phyloP scores from a whole-genome alignment of 1,140 invertebrate species.

The Drosophila parvula region DNA sequence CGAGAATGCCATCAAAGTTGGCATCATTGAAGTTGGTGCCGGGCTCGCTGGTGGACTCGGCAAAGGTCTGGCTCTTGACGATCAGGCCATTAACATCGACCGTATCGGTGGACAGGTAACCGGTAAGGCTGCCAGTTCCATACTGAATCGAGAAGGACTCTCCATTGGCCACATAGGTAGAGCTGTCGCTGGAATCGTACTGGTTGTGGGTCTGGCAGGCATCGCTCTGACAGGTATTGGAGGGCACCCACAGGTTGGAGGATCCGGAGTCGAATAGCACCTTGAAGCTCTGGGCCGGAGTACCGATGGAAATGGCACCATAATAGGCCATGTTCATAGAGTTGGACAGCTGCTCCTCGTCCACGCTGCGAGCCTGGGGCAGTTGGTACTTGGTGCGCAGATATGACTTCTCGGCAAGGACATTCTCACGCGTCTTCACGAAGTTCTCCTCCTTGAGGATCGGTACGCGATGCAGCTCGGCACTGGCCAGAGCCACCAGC shows the following conservation, averaged over 20 bases:
- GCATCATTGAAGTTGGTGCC: slow-evolving; percentile 94
- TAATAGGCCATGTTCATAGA: slow-evolving; percentile 99
- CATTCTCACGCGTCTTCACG: slow-evolving; percentile 64
- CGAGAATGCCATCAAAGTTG: slow-evolving; percentile 98
- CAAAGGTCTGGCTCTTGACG: slow-evolving; percentile 95
- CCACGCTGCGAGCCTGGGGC: slow-evolving; percentile 32
- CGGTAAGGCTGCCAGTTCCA: slow-evolving; percentile 97
- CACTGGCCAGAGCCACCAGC: slow-evolving; percentile 68
- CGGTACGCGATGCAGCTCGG: slow-evolving; percentile 67
- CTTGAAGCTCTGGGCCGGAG: slow-evolving; percentile 95
- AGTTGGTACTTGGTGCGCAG: slow-evolving; percentile 61
- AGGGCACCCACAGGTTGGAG: slow-evolving; percentile 99
- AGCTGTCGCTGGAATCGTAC: slow-evolving; percentile 94
- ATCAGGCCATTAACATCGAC: slow-evolving; percentile 88
- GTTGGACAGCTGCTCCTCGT: slow-evolving; percentile 87
- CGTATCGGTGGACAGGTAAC: slow-evolving; percentile 95
- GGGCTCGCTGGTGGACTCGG: slow-evolving; percentile 96
- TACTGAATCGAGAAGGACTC: slow-evolving; percentile 96
- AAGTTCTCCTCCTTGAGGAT: slow-evolving; percentile 67
- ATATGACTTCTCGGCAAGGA: slow-evolving; percentile 59
- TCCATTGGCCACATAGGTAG: slow-evolving; percentile 93
- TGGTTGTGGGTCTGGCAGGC: slow-evolving; percentile 93
- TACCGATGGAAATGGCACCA: slow-evolving; percentile 96
- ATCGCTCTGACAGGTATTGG: slow-evolving; percentile 93
- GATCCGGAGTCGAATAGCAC: slow-evolving; percentile 99